Evolutionary conservation across 2,113 vertebrate genomes (phyloP), one percentile per base, ranked within the genome.

Genomic region (Indicator maculatus): DNA sequence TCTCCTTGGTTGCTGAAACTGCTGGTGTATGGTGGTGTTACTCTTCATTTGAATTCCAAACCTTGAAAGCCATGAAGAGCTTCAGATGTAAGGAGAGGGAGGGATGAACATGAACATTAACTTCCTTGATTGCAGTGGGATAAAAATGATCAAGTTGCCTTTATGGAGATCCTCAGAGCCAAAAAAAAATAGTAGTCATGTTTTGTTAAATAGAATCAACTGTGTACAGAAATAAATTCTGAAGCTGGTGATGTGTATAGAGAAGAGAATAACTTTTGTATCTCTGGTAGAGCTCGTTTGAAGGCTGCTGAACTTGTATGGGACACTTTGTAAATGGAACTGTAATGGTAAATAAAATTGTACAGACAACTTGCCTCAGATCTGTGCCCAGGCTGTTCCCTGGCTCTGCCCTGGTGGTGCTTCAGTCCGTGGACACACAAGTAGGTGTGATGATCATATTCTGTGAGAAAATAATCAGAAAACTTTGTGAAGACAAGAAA

Each of bases 321-420:
- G 83, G 41, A 58, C 52, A 33, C 16, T 80, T 96, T 95, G 93
- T 90, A 95, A 94, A 89, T 90, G 94, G 86, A 84, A 89, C 53
- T 93, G 81, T 66, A 76, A 88, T 65, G 67, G 67, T 82, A 66
- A 96, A 96, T 96, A 96, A 95, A 95, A 66, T 9, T 96, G 89
- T 93, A 89, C 89, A 93, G 89, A 84, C 45, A 31, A 82, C 3
- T 72, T 9, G 5, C 3, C 59, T 58, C 6, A 5, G 18, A 1
- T 61, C 70, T 84, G 66, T 76, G 71, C 79, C 30, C 6, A 11
- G 17, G 12, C 41, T 44, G 15, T 12, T 73, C 2, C 33, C 3
- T 41, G 76, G 69, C 61, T 84, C 8, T 14, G 64, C 23, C 27
- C 2, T 65, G 52, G 33, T 0, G 6, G 2, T 14, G 26, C 39